Evolutionary conservation across 2,797 vertebrate genomes (phyloP), one percentile per base, ranked within the genome.

Genomic region (Peromyscus nudipes): DNA sequence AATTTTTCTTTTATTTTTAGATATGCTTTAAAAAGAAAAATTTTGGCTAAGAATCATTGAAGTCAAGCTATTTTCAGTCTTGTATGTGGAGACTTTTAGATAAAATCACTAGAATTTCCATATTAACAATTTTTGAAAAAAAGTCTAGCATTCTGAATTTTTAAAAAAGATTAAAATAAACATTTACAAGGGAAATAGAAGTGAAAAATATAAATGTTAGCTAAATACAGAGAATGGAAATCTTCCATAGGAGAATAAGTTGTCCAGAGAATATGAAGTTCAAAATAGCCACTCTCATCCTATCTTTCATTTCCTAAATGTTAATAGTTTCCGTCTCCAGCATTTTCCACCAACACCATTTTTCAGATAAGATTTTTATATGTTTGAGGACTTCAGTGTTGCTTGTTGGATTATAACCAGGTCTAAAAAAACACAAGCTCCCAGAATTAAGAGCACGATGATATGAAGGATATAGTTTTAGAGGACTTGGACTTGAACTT

Each of bases 1-100:
- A 97, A 95, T 55, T 75, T 96, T 79, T 87, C 52, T 93, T 96
- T 97, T 97, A 97, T 95, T 97, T 97, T 96, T 94, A 31, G 91
- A 96, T 93, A 29, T 88, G 62, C 65, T 96, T 97, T 96, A 95
- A 96, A 96, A 97, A 95, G 65, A 6, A 94, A 98, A 96, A 96
- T 71, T 82, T 88, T 97, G 76, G 71, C 76, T 90, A 95, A 94
- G 43, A 85, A 14, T 88, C 76, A 89, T 7, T 89, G 62, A 89
- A 92, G 40, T 94, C 62, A 95, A 31, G 62, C 64, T 64, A 92
- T 96, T 97, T 95, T 96, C 85, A 95, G 95, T 95, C 49, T 95
- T 76, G 5, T 71, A 90, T 85, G 64, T 89, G 73, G 69, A 77
- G 29, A 95, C 83, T 64, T 83, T 80, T 94, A 84, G 52, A 91